phyloP scores from a whole-genome alignment of 2,888 invertebrate species.

The Dioctria linearis region DNA sequence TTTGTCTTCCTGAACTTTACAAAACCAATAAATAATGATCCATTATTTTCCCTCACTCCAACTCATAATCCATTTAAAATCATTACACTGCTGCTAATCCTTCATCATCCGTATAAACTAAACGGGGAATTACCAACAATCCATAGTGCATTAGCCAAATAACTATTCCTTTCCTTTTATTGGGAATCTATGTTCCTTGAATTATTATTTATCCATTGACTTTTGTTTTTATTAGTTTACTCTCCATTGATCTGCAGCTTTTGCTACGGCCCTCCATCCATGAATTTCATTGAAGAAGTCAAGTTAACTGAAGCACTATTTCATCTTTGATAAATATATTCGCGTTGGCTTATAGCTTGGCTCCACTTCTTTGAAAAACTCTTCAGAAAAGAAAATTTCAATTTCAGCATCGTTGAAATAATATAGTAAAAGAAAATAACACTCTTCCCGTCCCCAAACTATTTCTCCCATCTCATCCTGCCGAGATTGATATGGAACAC shows the following conservation, averaged over 20 bases:
- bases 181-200: too few species aligned
- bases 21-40: too few species aligned
- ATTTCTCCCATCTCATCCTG: background rate
- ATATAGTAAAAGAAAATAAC: constrained; percentile 7
- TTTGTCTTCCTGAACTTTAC: too few species aligned
- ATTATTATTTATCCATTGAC: too few species aligned
- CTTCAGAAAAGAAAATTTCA: constrained; percentile 32
- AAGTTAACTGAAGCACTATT: background rate
- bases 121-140: too few species aligned
- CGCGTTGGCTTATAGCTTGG: background rate
- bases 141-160: too few species aligned
- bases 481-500: background rate
- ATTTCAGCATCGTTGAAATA: constrained; percentile 35
- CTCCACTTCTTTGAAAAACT: constrained; percentile 22
- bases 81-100: too few species aligned
- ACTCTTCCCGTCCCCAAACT: background rate
- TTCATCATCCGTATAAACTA: too few species aligned
- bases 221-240: constrained; percentile 21
- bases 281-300: background rate
- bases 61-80: too few species aligned
- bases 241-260: constrained; percentile 2
- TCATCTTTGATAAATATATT: constrained; percentile 5
- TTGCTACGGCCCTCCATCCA: background rate
- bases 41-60: too few species aligned
- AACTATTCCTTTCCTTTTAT: too few species aligned